Evolutionary conservation across 2,888 invertebrate species (phyloP), one percentile per base, ranked within the genome.

Genomic region (Ceraclea dissimilis): DNA sequence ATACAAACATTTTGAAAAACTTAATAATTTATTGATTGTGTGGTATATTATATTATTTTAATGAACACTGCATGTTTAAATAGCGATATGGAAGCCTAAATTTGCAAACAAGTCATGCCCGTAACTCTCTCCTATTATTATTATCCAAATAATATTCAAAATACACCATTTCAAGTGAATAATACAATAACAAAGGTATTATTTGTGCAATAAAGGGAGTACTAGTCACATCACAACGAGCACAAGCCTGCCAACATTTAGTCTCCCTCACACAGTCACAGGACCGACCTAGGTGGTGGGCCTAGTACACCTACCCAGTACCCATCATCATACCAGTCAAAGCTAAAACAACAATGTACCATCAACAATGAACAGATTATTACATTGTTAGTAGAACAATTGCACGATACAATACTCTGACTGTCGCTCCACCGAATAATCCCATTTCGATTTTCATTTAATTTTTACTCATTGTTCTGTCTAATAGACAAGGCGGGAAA

Each of bases 301-400:
- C 4, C 5, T 26, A 26, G 10, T 26, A 26, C 26, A 26, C 26
- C 26, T 6, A 26, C n/a, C n/a, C 10, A 26, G 26, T 26, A 26
- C 26, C 26, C 10, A 26, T 10, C 26, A n/a, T n/a, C n/a, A n/a
- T n/a, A n/a, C n/a, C 10, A 39, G 16, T 52, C 75, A 71, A 74
- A 75, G 76, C 76, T 77, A 76, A 76, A 76, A 76, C 77, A 77
- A 76, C 77, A 77, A 77, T 77, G 77, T 74, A 17, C 48, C 39
- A 33, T 51, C 57, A 71, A 78, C 78, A 78, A 78, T 78, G 69
- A 73, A 64, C 71, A 74, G 78, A 78, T 78, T 78, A 78, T 76
- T 78, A 76, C 76, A 78, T 78, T 78, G 78, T 78, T 70, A 70
- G 70, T 67, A 69, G 70, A 71, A 76, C 75, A 76, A 74, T 75